These are phyloP conservation scores for Asarcornis scutulata DNA, from an alignment of 2,113 vertebrate species.

Conservation along the genomic window DNA sequence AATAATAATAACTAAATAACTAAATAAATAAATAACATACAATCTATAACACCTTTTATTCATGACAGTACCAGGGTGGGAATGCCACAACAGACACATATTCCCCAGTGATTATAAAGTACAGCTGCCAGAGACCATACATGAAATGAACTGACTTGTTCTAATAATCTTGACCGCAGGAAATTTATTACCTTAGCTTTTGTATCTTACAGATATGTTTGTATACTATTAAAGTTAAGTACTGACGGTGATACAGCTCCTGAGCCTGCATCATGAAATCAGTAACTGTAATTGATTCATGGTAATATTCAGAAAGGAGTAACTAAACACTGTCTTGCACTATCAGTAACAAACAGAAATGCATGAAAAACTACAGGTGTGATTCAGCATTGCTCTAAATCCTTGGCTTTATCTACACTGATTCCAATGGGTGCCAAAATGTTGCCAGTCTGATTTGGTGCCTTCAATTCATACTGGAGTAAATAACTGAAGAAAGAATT, in stretches of 20 bases:
- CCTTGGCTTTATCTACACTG: not conserved
- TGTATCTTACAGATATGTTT: not conserved
- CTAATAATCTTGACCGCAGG: constrained; percentile 1
- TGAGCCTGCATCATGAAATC: not conserved
- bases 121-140: not conserved
- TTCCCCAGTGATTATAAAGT: not conserved
- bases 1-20: not conserved
- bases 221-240: not conserved
- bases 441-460: not conserved
- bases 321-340: not conserved
- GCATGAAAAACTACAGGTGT: not conserved
- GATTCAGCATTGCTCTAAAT: not conserved
- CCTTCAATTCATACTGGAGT: not conserved
- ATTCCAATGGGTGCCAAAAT: not conserved
- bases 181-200: constrained; percentile 19
- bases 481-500: not conserved
- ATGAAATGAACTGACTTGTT: not conserved
- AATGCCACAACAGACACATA: not conserved
- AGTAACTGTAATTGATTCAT: not conserved
- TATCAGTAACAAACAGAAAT: not conserved
- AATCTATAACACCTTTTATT: not conserved
- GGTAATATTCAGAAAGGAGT: not conserved
- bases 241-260: not conserved
- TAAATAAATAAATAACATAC: not conserved
- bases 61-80: not conserved